Evolutionary conservation across 1,140 invertebrate species (phyloP), one percentile per base, ranked within the genome.

Genomic region (Trypoxylus dichotomus): DNA sequence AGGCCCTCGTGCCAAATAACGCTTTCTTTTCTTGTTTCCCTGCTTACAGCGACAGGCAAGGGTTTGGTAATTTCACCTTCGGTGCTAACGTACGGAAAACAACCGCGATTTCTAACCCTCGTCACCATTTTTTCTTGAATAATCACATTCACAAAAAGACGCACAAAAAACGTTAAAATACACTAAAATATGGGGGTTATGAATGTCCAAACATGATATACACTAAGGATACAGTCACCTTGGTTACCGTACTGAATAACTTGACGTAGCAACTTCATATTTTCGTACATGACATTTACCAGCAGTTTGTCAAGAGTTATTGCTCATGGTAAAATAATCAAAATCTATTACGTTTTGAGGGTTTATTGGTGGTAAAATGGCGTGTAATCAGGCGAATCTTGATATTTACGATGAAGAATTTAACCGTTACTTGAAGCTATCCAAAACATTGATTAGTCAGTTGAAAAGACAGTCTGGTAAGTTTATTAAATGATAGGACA

Each of bases 11-110:
- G 79, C 86, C 88, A 88, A 68, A 27, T 24, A 68, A 19, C 7
- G 3, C 24, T 68, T 29, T 68, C 60, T 29, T 29, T 68, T 13
- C 21, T 21, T 47, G 82, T 80, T 21, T 82, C 86, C 74, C 78
- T 84, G 78, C 83, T 86, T 82, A 80, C 85, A 80, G 78, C 80
- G 0, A 10, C 86, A 47, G 80, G 85, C 76, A 91, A 87, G 1
- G 88, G 87, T 80, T 89, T 90, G 1, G 85, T 79, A 68, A 91
- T 87, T 76, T 84, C 84, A 2, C 91, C 91, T 81, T 91, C 91
- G 73, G 86, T 85, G 19, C 84, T 83, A 77, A 91, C 82, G 79
- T 90, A 86, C 2, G 90, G 90, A 32, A 90, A 84, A 78, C 88
- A 87, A 74, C 86, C 87, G 78, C 86, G 86, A 84, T 91, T 91